phyloP scores from a whole-genome alignment of 2,797 vertebrate genomes.

The Emydoidea blandingii region DNA sequence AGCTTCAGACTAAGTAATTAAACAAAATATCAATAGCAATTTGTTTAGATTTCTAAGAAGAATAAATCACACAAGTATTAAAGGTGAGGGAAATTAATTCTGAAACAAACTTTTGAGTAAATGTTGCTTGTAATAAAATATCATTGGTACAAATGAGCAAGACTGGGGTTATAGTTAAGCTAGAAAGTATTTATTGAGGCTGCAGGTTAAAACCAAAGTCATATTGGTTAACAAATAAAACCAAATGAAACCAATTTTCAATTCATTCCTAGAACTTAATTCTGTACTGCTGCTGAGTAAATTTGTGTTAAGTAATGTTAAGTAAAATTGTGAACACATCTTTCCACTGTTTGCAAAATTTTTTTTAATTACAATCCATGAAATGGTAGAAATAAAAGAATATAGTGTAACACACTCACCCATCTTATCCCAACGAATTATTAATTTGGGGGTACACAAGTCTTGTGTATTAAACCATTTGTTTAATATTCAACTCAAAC shows the following conservation, averaged over 20 bases:
- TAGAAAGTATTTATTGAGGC: conserved; percentile 5
- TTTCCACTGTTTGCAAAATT: neutral
- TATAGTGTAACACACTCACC: neutral
- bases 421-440: neutral
- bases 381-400: neutral
- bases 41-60: conserved; percentile 30
- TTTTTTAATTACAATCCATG: neutral
- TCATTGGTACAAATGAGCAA: conserved; percentile 13
- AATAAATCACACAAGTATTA: conserved; percentile 7
- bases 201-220: conserved; percentile 23
- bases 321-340: conserved; percentile 29
- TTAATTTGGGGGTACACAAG: neutral
- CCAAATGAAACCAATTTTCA: conserved; percentile 29
- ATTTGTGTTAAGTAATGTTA: neutral
- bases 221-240: conserved; percentile 70
- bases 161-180: conserved; percentile 40
- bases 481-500: conserved; percentile 16
- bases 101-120: conserved; percentile 70
- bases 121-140: conserved; percentile 31
- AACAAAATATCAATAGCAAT: conserved; percentile 3
- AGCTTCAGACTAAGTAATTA: conserved; percentile 33
- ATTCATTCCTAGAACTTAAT: neutral
- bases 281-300: conserved; percentile 24
- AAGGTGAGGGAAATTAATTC: conserved; percentile 63
- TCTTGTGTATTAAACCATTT: neutral